phyloP scores from a whole-genome alignment of 2,113 vertebrate genomes.

The Dermatemys mawii region DNA sequence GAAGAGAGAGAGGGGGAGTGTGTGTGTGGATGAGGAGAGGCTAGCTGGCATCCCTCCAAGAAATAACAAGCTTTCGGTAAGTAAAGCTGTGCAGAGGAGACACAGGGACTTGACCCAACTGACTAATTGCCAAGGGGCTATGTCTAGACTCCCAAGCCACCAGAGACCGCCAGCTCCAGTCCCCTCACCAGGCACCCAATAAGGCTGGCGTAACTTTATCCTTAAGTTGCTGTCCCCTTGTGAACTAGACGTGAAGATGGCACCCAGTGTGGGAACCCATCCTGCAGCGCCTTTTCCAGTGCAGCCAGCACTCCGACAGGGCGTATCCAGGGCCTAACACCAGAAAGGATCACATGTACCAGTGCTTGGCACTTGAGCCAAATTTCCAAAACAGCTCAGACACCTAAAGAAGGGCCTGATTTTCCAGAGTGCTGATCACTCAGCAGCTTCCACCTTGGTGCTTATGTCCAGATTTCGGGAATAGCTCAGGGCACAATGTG shows the following conservation, averaged over 20 bases:
- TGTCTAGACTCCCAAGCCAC: background rate
- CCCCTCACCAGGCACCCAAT: background rate
- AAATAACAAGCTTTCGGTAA: background rate
- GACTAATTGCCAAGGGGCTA: background rate
- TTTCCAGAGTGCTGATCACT: no score
- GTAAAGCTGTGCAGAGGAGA: background rate
- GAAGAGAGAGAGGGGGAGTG: background rate
- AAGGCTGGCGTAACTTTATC: fast-evolving
- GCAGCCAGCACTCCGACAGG: background rate
- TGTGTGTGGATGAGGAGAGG: background rate
- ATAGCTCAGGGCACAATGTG: no score
- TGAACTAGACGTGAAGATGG: no score
- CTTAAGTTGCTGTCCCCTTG: background rate
- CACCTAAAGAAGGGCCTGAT: background rate
- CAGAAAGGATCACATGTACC: background rate
- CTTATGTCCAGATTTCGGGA: background rate
- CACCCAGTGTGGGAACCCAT: background rate
- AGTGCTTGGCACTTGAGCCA: background rate
- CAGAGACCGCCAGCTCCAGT: background rate
- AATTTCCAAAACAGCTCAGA: background rate
- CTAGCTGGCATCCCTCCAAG: background rate
- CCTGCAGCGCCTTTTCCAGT: background rate
- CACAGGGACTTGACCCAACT: background rate
- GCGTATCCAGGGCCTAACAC: background rate
- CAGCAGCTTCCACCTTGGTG: background rate